Evolutionary conservation across 35 echinoderm and acorn worm genomes (phyloP), one percentile per base, ranked within the genome.

Genomic region (Ophiothrix spiculata): DNA sequence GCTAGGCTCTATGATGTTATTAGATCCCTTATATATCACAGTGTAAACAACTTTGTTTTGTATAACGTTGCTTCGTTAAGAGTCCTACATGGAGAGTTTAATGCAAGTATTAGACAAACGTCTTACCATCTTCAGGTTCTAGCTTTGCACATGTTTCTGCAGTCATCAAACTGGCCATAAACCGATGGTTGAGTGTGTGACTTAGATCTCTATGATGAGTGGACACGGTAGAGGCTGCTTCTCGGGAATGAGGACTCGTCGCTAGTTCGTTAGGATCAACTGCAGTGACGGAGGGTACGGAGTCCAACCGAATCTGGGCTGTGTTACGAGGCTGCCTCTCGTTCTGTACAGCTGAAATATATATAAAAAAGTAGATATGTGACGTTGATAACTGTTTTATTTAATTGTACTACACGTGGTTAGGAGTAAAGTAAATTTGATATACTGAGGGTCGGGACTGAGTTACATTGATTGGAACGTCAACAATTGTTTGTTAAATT

Each of bases 101-200:
- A n/a, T n/a, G n/a, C n/a, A n/a, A n/a, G n/a, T n/a, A n/a, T n/a
- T n/a, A n/a, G n/a, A n/a, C n/a, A n/a, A n/a, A n/a, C n/a, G 28
- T 21, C 83, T 34, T 88, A 99, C 96, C 96, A 77, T 99, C 96
- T 83, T 99, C 91, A 25, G 96, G 96, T 81, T 99, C 96, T 14
- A 99, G 76, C 88, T 99, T 99, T 3, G 96, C 96, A 69, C 88
- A 94, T 0, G 96, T 99, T 64, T 99, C 96, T 39, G 96, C 96
- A 6, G 92, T 99, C 88, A 99, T 93, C 38, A 99, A 63, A 28
- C 96, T 91, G 1, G 90, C 96, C 96, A 99, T 99, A 83, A 99
- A 99, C 4, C 96, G 93, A 60, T 94, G 96, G 37, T 99, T 91
- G 41, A 80, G 75, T 17, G 88, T 77, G 37, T 78, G 56, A n/a